Percentiles rank a stretch among this genome's conserved stretches.
Conservation (phyloP, 2,797 vertebrate species). For the Onychomys torridus region DNA sequence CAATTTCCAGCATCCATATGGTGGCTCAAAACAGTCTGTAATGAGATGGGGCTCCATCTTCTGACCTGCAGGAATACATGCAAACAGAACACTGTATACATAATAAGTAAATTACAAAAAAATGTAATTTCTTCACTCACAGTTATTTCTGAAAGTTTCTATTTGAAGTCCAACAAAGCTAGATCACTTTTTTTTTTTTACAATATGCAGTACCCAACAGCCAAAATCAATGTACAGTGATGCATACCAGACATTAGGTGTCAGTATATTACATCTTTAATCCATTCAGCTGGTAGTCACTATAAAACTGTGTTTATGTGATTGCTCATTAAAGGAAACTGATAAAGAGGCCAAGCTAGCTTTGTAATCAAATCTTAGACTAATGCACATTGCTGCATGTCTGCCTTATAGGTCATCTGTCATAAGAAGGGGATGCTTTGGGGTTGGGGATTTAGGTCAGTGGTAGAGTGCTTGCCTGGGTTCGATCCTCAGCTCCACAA, state of each 20-base stretch:
- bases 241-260: background rate
- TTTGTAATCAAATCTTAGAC: background rate
- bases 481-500: too few species aligned
- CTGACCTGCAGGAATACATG: too few species aligned
- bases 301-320: background rate
- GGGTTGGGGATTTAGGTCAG: too few species aligned
- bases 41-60: too few species aligned
- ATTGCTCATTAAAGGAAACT: background rate
- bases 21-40: too few species aligned
- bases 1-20: too few species aligned
- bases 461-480: too few species aligned
- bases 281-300: background rate
- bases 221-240: background rate
- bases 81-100: too few species aligned
- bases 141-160: background rate
- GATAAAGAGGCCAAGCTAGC: background rate
- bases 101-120: too few species aligned
- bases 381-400: too few species aligned
- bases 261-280: background rate
- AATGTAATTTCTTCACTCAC: background rate
- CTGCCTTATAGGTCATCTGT: background rate
- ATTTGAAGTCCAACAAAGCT: background rate
- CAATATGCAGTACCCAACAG: background rate
- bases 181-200: background rate
- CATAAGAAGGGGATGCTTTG: background rate